These are phyloP conservation scores for Delia radicum DNA, from an alignment of 1,140 invertebrate genomes.

Conservation along the genomic window DNA sequence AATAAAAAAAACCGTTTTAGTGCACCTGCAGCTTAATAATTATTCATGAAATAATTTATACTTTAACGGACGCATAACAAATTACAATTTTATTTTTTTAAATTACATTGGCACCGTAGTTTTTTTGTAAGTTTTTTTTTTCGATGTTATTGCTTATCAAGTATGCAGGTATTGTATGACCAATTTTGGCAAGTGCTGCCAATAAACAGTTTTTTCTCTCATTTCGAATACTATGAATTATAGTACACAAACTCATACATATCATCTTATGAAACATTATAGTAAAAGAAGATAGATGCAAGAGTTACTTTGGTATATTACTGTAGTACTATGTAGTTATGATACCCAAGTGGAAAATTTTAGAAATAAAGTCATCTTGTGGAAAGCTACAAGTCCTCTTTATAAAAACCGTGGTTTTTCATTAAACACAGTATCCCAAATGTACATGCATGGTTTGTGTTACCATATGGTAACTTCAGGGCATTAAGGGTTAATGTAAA, in stretches of 20 bases:
- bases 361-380: too few species aligned
- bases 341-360: too few species aligned
- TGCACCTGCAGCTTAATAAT: constrained; percentile 16
- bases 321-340: too few species aligned
- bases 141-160: background rate
- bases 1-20: constrained; percentile 6
- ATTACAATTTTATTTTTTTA: background rate
- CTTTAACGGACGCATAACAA: constrained; percentile 9
- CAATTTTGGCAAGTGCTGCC: constrained; percentile 25
- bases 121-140: background rate
- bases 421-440: too few species aligned
- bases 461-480: too few species aligned
- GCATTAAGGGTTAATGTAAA: too few species aligned
- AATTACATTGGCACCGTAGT: constrained; percentile 6
- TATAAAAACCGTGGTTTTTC: too few species aligned
- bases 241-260: background rate
- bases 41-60: constrained; percentile 24
- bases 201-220: constrained; percentile 24
- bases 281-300: too few species aligned
- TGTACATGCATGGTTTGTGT: too few species aligned
- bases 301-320: too few species aligned
- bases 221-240: constrained; percentile 21
- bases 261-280: background rate
- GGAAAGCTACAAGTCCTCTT: too few species aligned
- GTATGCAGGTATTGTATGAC: constrained; percentile 17